Conservation (phyloP, 2,888 invertebrate species). For the Trichacis sp. region DNA sequence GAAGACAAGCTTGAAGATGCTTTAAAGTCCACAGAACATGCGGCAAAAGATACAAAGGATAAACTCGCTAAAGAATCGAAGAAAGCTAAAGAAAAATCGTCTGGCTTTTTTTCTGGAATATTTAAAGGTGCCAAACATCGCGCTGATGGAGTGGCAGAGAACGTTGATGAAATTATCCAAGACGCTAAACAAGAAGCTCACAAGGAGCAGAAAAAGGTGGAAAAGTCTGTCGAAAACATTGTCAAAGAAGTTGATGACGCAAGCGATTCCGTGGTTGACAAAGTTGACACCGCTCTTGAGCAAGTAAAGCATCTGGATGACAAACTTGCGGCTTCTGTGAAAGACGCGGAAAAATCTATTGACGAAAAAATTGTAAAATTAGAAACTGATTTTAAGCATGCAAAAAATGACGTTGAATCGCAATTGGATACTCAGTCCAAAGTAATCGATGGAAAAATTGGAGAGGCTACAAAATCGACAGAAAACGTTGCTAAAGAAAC, state of each 20-base stretch:
- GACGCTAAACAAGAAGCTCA: constrained; percentile 12
- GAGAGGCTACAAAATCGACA: constrained; percentile 67
- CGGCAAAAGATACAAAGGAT: constrained; percentile 36
- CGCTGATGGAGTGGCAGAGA: constrained; percentile 39
- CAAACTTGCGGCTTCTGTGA: constrained; percentile 14
- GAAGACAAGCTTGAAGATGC: constrained; percentile 3
- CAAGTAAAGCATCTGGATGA: no score
- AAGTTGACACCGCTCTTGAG: neutral
- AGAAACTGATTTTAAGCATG: neutral
- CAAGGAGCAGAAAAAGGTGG: neutral
- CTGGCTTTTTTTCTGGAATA: constrained; percentile 48
- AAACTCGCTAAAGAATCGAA: constrained; percentile 21
- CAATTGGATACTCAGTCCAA: constrained; percentile 55
- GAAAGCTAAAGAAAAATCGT: constrained; percentile 30
- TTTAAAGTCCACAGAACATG: constrained; percentile 10
- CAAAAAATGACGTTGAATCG: constrained; percentile 48
- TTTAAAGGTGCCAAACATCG: constrained; percentile 46
- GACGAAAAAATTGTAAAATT: neutral
- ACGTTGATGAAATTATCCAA: constrained; percentile 30
- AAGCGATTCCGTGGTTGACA: constrained; percentile 3
- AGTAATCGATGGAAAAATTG: constrained; percentile 62
- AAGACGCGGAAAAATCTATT: constrained; percentile 10
- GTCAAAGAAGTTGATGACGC: constrained; percentile 21
- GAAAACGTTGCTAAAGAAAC: constrained; percentile 48
- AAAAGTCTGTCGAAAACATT: neutral